Conservation (phyloP, 2,888 invertebrate species). For the Calliphora vomitoria region DNA sequence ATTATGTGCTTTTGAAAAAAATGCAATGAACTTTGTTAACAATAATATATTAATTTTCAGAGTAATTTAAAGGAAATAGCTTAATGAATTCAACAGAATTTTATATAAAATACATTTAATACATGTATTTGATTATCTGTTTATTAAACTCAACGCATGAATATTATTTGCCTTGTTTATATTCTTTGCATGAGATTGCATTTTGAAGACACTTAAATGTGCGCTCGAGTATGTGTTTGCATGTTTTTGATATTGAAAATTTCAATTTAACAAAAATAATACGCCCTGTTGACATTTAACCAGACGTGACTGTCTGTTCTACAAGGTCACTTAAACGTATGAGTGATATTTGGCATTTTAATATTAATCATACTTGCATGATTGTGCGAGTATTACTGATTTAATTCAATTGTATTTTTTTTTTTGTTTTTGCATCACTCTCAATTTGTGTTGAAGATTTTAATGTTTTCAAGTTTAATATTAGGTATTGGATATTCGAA, state of each 20-base stretch:
- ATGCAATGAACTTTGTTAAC: too few relatives aligned
- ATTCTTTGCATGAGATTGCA: not conserved
- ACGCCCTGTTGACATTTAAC: not conserved
- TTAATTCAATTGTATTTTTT: too few relatives aligned
- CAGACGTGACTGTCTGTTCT: conserved; percentile 4
- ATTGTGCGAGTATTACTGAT: too few relatives aligned
- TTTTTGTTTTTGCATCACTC: too few relatives aligned
- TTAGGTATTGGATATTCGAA: too few relatives aligned
- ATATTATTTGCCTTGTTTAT: not conserved
- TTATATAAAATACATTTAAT: not conserved
- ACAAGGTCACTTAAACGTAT: not conserved
- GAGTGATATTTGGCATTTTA: conserved; percentile 3
- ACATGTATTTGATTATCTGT: not conserved
- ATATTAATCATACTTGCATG: too few relatives aligned
- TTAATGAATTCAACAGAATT: too few relatives aligned
- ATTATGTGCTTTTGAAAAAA: too few relatives aligned
- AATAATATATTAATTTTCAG: too few relatives aligned
- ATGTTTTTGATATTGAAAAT: not conserved
- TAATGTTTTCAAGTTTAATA: too few relatives aligned
- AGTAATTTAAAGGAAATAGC: too few relatives aligned
- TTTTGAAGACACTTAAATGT: not conserved
- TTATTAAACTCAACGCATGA: not conserved
- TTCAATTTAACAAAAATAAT: not conserved
- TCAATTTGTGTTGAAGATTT: too few relatives aligned
- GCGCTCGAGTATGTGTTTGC: not conserved